These are phyloP conservation scores for Oenanthe melanoleuca DNA, from an alignment of 2,113 vertebrate genomes.

Conservation along the genomic window DNA sequence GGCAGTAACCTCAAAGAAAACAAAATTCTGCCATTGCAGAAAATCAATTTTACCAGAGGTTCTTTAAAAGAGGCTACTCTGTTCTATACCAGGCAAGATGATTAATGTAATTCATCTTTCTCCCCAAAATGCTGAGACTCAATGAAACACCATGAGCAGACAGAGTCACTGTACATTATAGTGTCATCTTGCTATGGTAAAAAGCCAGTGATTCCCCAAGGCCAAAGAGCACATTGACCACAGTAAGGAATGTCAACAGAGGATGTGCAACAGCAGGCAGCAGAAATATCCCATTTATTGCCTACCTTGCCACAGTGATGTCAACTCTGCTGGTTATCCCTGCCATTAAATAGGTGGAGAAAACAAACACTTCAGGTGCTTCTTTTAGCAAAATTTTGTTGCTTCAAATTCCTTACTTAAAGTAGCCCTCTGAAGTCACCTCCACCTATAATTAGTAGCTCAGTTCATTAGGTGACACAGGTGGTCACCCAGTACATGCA, in stretches of 20 bases:
- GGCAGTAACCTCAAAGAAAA: not conserved
- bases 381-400: slow-evolving; percentile 27
- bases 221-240: not conserved
- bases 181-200: not conserved
- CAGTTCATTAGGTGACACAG: slow-evolving; percentile 53
- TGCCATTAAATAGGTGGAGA: not conserved
- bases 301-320: not conserved
- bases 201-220: not conserved
- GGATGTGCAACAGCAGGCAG: not conserved
- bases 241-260: not conserved
- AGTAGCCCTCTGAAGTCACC: slow-evolving; percentile 26
- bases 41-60: not conserved
- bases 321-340: not conserved
- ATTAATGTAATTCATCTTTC: not conserved
- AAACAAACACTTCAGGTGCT: not conserved
- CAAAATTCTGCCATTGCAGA: not conserved
- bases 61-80: not conserved
- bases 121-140: not conserved
- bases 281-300: not conserved
- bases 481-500: slow-evolving; percentile 1
- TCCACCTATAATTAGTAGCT: slow-evolving; percentile 58
- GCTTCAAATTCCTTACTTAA: slow-evolving; percentile 48
- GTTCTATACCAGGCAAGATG: not conserved
- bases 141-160: not conserved
- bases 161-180: not conserved